These are phyloP conservation scores for Mesitornis unicolor DNA, from an alignment of 2,113 vertebrate genomes.

Conservation along the genomic window DNA sequence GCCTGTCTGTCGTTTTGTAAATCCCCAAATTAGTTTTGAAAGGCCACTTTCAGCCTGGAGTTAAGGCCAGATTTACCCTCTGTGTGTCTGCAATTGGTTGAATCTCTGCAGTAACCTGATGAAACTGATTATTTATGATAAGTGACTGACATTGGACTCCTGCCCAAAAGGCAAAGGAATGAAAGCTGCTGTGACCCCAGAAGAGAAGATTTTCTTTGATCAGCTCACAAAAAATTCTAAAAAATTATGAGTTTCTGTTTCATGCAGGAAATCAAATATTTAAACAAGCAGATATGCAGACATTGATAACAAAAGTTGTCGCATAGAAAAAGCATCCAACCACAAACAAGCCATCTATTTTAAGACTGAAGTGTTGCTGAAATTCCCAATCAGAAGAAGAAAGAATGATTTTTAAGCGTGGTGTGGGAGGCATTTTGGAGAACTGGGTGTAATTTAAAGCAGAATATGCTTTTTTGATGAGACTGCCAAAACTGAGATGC, in stretches of 20 bases:
- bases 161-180: slow-evolving; percentile 47
- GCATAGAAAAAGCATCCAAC: slow-evolving; percentile 34
- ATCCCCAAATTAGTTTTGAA: slow-evolving; percentile 70
- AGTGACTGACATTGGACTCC: slow-evolving; percentile 48
- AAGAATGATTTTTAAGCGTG: slow-evolving; percentile 60
- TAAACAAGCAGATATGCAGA: slow-evolving; percentile 60
- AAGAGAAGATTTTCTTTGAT: slow-evolving; percentile 36
- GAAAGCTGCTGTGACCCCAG: slow-evolving; percentile 39
- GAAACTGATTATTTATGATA: slow-evolving; percentile 68
- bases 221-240: slow-evolving; percentile 10
- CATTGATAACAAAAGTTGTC: slow-evolving; percentile 56
- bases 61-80: slow-evolving; percentile 69
- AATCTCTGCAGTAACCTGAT: slow-evolving; percentile 51
- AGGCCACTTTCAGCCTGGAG: slow-evolving; percentile 67
- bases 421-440: slow-evolving; percentile 58
- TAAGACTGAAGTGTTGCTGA: slow-evolving; percentile 57
- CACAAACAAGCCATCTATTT: slow-evolving; percentile 67
- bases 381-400: slow-evolving; percentile 64
- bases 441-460: slow-evolving; percentile 65
- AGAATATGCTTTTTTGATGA: slow-evolving; percentile 71
- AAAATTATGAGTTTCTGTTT: slow-evolving; percentile 3
- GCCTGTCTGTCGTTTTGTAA: slow-evolving; percentile 48
- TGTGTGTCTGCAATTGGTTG: neutral
- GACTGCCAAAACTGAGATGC: slow-evolving; percentile 64
- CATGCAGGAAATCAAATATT: slow-evolving; percentile 37